phyloP scores from a whole-genome alignment of 2,888 invertebrate genomes.

The Caenorhabditis wallacei region DNA sequence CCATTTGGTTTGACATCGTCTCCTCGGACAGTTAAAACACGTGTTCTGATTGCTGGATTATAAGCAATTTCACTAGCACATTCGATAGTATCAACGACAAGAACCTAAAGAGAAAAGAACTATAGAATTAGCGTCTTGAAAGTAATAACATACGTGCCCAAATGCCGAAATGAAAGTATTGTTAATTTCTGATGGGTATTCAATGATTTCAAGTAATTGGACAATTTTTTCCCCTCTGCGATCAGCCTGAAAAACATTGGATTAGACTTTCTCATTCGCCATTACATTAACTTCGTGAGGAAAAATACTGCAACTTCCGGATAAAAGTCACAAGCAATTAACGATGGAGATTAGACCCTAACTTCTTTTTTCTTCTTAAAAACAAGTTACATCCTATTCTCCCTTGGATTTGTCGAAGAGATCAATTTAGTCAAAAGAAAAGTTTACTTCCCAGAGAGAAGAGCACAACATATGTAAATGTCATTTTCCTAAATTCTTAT shows the following conservation, averaged over 20 bases:
- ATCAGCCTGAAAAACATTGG: constrained; percentile 53
- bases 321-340: constrained; percentile 56
- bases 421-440: constrained; percentile 12
- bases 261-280: constrained; percentile 1
- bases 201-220: constrained; percentile 53
- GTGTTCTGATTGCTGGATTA: constrained; percentile 85
- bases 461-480: constrained; percentile 61
- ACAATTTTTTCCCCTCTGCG: constrained; percentile 16
- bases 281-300: constrained; percentile 24
- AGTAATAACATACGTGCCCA: constrained; percentile 40
- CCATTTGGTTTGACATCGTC: constrained; percentile 95
- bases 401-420: background rate
- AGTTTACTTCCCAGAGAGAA: constrained; percentile 28
- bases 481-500: constrained; percentile 60
- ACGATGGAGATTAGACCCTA: constrained; percentile 46
- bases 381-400: constrained; percentile 20
- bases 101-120: constrained; percentile 84
- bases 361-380: constrained; percentile 10
- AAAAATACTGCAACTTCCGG: constrained; percentile 44
- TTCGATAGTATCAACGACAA: constrained; percentile 91
- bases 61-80: constrained; percentile 91
- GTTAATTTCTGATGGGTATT: constrained; percentile 29
- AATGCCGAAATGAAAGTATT: constrained; percentile 20
- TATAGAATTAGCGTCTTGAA: background rate
- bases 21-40: constrained; percentile 91